Conservation (phyloP, 2,888 invertebrate genomes). For the Chloroclysta siterata region DNA sequence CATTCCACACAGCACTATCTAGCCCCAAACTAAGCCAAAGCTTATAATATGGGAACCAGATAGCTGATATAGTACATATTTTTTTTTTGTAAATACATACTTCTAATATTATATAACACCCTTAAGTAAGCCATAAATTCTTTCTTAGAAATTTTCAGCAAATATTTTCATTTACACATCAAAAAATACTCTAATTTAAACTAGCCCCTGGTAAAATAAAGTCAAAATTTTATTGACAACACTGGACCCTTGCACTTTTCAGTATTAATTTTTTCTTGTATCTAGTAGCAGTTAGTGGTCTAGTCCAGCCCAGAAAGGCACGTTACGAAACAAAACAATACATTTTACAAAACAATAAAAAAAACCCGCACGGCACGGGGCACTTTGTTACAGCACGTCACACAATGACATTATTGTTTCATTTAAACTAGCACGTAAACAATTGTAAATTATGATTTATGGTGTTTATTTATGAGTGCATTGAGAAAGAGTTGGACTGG, state of each 20-base stretch:
- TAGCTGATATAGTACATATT: too few relatives aligned
- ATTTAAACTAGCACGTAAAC: conserved; percentile 62
- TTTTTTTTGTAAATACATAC: too few relatives aligned
- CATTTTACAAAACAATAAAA: conserved; percentile 35
- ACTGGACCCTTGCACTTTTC: conserved; percentile 16
- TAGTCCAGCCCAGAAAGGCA: conserved; percentile 46
- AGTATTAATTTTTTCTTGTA: conserved; percentile 11
- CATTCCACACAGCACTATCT: too few relatives aligned
- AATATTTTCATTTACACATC: too few relatives aligned
- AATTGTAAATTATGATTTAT: conserved; percentile 75
- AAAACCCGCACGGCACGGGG: conserved; percentile 30
- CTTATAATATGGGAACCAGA: too few relatives aligned
- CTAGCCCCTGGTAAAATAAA: too few relatives aligned
- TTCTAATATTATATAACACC: too few relatives aligned
- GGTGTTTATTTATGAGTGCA: conserved; percentile 31
- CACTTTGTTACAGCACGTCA: conserved; percentile 26
- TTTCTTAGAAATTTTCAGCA: too few relatives aligned
- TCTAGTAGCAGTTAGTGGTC: conserved; percentile 61
- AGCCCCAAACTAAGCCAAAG: too few relatives aligned
- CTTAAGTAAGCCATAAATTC: too few relatives aligned
- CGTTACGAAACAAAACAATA: conserved; percentile 14
- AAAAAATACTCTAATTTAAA: too few relatives aligned
- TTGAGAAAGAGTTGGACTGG: conserved; percentile 38
- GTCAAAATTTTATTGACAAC: too few relatives aligned
- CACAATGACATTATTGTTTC: conserved; percentile 54